phyloP scores from a whole-genome alignment of 2,797 vertebrate species.

The Gambelia wislizenii region DNA sequence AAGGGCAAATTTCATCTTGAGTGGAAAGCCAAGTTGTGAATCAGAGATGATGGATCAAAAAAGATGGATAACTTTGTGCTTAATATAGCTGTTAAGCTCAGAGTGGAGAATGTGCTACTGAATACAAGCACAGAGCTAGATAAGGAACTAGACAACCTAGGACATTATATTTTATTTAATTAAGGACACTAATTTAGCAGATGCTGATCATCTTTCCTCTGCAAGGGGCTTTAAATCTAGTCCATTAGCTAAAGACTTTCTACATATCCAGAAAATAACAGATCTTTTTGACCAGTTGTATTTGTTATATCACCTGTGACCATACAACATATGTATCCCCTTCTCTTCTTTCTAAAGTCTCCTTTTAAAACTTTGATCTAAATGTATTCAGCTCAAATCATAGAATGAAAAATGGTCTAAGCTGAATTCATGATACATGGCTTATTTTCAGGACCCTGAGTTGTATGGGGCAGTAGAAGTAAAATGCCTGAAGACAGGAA shows the following conservation, averaged over 20 bases:
- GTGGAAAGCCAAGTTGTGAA: constrained; percentile 31
- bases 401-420: neutral
- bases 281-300: neutral
- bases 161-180: constrained; percentile 17
- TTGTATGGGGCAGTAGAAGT: neutral
- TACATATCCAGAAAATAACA: neutral
- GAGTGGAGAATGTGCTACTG: neutral
- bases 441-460: neutral
- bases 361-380: neutral
- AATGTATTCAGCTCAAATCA: neutral
- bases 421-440: neutral
- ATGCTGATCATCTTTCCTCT: neutral
- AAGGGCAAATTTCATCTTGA: neutral
- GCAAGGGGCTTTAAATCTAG: neutral
- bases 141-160: neutral
- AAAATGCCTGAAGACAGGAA: neutral
- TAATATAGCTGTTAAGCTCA: constrained; percentile 10
- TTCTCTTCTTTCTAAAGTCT: neutral
- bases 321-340: neutral
- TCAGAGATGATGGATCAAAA: neutral
- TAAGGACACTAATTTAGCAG: neutral
- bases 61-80: neutral
- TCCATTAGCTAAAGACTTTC: neutral
- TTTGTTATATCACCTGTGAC: neutral
- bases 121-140: neutral